Base-by-base conservation (phyloP, 2,113 vertebrate genomes). In the Nycticorax nycticorax region DNA sequence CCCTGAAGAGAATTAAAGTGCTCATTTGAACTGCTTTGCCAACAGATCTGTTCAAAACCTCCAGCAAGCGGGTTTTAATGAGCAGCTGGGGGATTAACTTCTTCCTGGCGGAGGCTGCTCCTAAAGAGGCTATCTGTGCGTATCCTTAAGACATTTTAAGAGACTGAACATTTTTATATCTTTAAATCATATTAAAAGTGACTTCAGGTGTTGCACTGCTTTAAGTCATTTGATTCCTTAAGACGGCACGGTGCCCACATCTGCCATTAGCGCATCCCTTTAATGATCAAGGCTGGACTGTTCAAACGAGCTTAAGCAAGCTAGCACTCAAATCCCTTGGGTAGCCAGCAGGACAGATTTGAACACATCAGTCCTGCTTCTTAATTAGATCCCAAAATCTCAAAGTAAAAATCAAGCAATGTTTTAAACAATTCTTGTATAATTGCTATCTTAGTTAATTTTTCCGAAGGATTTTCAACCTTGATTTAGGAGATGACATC, bases 71-170 rank as follows among this genome's bases (percentile, higher is more conserved):
- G 81, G 53, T 93, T 96, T 96, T 96, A 97, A 97, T 97, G 96
- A 97, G 96, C 94, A 96, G 94, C 96, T 95, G 91, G 87, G 96
- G 96, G 96, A 96, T 87, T 74, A 73, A 52, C 84, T 93, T 14
- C 87, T 95, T 78, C 93, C 81, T 63, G 66, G 94, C 81, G 35
- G 84, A 81, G 69, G 66, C 93, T 17, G 94, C 89, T 96, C 91
- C 86, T 93, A 1, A 57, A 80, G 89, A 86, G 76, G 63, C 47
- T 69, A 71, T 87, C 89, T 74, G 37, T 75, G 93, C 47, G 3
- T 91, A 75, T 92, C 94, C 91, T 85, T 94, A 37, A 93, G 95
- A 95, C 56, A 35, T 92, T 95, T 81, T 32, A 72, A 78, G 91
- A 92, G 69, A 3, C 63, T 60, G 74, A 43, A 56, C 66, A 14